Percentiles rank a stretch among this genome's conserved stretches.
These are phyloP conservation scores for Ecliptopera silaceata DNA, from an alignment of 2,888 invertebrate species.

Conservation along the genomic window DNA sequence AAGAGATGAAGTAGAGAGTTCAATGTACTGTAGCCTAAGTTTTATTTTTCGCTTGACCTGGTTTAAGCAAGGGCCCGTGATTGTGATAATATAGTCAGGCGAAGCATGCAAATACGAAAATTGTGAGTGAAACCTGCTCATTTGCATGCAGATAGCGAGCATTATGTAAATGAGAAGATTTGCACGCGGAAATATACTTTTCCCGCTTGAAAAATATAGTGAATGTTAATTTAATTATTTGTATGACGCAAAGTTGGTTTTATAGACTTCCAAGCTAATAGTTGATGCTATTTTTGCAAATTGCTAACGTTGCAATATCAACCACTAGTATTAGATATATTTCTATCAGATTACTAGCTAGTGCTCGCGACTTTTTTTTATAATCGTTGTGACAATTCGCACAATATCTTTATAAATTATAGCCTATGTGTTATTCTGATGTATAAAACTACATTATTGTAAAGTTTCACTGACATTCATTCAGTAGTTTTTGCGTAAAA, in stretches of 20 bases:
- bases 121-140: constrained; percentile 26
- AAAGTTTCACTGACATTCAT: no score
- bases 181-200: constrained; percentile 8
- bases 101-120: constrained; percentile 29
- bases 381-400: no score
- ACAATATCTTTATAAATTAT: no score
- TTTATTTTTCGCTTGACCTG: constrained; percentile 27
- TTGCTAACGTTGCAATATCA: no score
- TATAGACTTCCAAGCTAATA: background rate
- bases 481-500: no score
- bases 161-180: constrained; percentile 24
- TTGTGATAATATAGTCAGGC: constrained; percentile 22
- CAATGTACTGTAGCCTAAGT: background rate
- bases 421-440: no score
- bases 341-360: no score
- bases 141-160: constrained; percentile 20
- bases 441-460: no score
- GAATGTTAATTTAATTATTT: background rate
- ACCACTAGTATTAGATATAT: no score
- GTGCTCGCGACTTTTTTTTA: no score
- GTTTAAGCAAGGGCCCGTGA: constrained; percentile 21
- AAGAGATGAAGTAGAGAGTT: background rate
- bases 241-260: background rate
- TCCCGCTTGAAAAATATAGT: constrained; percentile 1
- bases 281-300: no score